Evolutionary conservation across 2,113 vertebrate species (phyloP).

Genomic region (Platysteira castanea): DNA sequence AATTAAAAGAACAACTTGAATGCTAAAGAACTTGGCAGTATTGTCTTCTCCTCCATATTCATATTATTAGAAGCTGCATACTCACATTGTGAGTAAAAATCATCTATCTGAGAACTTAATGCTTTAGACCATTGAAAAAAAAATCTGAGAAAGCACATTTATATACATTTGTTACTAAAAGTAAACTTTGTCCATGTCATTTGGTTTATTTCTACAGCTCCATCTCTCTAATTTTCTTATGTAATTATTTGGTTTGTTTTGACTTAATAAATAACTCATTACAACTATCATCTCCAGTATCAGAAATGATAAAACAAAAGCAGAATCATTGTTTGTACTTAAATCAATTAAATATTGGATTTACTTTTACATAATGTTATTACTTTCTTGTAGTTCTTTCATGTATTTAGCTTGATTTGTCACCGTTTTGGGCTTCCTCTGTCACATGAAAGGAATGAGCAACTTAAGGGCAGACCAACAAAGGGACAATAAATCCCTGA

Average conservation of each 20-base stretch:
- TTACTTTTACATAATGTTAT: not conserved
- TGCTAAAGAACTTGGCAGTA: not conserved
- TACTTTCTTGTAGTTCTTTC: not conserved
- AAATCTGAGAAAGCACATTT: not conserved
- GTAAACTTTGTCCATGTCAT: not conserved
- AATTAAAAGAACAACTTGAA: not conserved
- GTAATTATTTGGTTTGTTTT: not conserved
- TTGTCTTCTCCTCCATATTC: not conserved
- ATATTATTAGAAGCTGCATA: not conserved
- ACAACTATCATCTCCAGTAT: not conserved
- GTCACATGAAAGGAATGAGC: conserved; percentile 22
- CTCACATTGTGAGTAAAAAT: not conserved
- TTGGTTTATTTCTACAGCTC: not conserved
- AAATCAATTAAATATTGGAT: not conserved
- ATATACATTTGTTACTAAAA: not conserved
- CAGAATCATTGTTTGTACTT: not conserved
- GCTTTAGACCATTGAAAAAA: not conserved
- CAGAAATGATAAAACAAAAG: not conserved
- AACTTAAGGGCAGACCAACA: not conserved
- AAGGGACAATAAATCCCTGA: conserved; percentile 40
- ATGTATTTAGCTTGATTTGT: not conserved
- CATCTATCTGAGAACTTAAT: not conserved
- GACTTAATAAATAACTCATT: not conserved
- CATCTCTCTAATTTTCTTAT: not conserved
- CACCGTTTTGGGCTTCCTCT: not conserved